phyloP scores from a whole-genome alignment of 2,888 invertebrate genomes.

The Diaphora mendica region DNA sequence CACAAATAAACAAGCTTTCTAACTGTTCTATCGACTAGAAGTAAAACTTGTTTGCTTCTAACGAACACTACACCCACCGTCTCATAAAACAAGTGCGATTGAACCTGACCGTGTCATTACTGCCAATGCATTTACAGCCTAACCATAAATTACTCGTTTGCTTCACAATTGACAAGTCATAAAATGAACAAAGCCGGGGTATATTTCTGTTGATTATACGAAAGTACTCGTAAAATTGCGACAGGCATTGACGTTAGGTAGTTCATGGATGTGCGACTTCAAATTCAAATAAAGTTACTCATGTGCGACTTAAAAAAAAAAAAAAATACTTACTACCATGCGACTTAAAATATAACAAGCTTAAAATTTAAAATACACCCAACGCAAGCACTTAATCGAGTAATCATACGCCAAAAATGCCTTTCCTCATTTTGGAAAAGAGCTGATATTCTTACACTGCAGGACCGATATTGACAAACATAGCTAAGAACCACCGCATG shows the following conservation, averaged over 20 bases:
- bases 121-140: conserved; percentile 12
- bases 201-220: conserved; percentile 17
- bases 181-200: conserved; percentile 22
- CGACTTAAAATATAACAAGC: no score
- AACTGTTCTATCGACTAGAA: conserved; percentile 1
- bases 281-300: not conserved
- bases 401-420: no score
- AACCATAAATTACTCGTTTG: conserved; percentile 20
- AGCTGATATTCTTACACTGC: no score
- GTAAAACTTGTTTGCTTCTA: conserved; percentile 7
- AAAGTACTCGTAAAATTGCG: conserved; percentile 14
- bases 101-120: conserved; percentile 21
- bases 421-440: no score
- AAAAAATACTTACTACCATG: no score
- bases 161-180: conserved; percentile 37
- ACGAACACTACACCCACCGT: not conserved
- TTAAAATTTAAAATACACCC: no score
- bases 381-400: no score
- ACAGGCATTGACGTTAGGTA: not conserved
- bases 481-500: no score
- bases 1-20: not conserved
- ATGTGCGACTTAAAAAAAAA: not conserved
- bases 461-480: no score
- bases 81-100: conserved; percentile 10
- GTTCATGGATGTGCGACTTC: not conserved